These are phyloP conservation scores for Agrochola lota DNA, from an alignment of 2,888 invertebrate species.

Conservation along the genomic window DNA sequence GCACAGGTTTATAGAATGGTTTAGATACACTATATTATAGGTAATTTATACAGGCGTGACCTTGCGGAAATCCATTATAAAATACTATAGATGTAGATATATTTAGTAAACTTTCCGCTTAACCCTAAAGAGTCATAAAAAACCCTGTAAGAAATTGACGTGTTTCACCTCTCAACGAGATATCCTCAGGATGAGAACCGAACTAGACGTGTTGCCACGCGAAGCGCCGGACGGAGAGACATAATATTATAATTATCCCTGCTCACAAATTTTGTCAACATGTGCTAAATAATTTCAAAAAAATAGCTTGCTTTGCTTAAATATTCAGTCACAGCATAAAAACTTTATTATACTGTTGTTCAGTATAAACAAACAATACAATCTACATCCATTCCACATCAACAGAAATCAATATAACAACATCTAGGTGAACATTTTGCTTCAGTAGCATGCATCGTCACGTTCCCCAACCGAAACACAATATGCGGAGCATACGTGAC, in stretches of 20 bases:
- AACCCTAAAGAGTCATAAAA: no score
- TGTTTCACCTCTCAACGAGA: no score
- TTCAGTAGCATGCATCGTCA: constrained; percentile 20
- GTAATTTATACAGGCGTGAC: no score
- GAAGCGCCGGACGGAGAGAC: no score
- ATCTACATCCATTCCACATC: neutral
- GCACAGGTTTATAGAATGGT: neutral
- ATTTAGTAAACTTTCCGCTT: no score
- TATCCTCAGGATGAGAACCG: no score
- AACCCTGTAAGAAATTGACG: no score
- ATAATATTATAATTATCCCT: neutral
- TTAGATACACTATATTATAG: neutral
- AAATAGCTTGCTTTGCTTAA: neutral
- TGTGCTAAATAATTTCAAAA: neutral
- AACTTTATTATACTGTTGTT: neutral
- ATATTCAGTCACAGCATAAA: no score
- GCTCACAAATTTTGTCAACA: neutral
- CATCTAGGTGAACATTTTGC: neutral
- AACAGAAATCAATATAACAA: neutral
- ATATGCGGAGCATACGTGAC: constrained; percentile 33
- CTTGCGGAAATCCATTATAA: no score
- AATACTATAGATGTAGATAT: no score
- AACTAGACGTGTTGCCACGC: no score
- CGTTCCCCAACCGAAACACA: neutral
- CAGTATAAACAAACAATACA: neutral